Base-by-base conservation (phyloP, 2,797 vertebrate species). In the Lindbergichthys nudifrons region DNA sequence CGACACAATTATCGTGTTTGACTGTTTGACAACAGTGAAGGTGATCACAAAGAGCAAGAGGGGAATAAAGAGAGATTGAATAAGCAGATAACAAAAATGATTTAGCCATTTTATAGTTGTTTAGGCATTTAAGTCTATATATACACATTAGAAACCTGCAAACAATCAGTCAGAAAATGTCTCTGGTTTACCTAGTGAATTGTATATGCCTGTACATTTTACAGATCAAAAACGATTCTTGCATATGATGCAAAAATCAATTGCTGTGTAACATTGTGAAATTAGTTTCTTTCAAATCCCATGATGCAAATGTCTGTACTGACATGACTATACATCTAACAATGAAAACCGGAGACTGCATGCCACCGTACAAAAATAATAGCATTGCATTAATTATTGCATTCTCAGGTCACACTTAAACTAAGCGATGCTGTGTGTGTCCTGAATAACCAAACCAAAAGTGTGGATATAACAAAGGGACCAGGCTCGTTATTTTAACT, bases 401-500 rank as follows among this genome's bases (percentile, higher is more conserved):
- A 39, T 30, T 73, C 62, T 30, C 21, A 56, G 13, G 32, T 57
- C 7, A 39, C 26, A 26, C 26, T 64, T 41, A 23, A 19, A 4
- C 32, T 42, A 12, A 10, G 12, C 12, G 12, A 65, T 19, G 39
- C 6, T 21, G 10, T 51, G 50, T 15, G n/a, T 19, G n/a, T 56
- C 65, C 51, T 71, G 5, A 73, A 53, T 45, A 61, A 61, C 54
- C 60, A 65, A 19, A 42, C 23, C 36, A 50, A 43, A 54, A 19
- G 41, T 42, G 51, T 19, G 26, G 51, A 70, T 26, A 45, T 36
- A 18, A 21, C 53, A 23, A 61, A 62, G 50, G 11, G 46, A 42
- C 43, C 36, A 16, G 9, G 45, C 64, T 54, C 1, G 8, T 36
- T 3, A 53, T n/a, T 63, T 70, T 2, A 13, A 46, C 58, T 3